phyloP scores from a whole-genome alignment of 1,140 invertebrate genomes.

The Polyergus mexicanus region DNA sequence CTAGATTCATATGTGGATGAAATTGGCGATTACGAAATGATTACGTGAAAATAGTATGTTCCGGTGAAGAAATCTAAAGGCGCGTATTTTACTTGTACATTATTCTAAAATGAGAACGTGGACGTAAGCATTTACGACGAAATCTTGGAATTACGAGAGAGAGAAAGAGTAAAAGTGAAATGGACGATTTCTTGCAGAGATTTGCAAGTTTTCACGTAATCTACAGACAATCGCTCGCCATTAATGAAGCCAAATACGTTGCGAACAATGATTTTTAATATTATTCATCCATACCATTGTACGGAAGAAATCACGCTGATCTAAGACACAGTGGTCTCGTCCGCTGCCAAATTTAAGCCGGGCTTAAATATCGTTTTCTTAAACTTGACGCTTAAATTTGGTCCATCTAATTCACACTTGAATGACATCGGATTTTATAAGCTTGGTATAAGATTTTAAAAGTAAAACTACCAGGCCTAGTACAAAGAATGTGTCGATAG shows the following conservation, averaged over 20 bases:
- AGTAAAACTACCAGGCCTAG: conserved; percentile 71
- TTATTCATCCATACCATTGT: conserved; percentile 52
- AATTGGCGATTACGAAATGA: conserved; percentile 55
- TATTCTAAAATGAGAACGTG: conserved; percentile 66
- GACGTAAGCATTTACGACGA: conserved; percentile 59
- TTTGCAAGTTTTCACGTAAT: conserved; percentile 69
- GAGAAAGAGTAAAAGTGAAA: conserved; percentile 69
- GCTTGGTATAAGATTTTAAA: conserved; percentile 69
- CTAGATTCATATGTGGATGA: conserved; percentile 57
- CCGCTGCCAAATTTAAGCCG: conserved; percentile 64
- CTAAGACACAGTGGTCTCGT: conserved; percentile 56
- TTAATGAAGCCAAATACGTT: conserved; percentile 67
- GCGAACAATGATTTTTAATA: conserved; percentile 60
- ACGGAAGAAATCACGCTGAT: conserved; percentile 62
- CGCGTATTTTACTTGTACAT: conserved; percentile 47
- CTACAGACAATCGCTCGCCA: conserved; percentile 70
- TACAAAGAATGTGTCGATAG: conserved; percentile 60
- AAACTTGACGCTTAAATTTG: conserved; percentile 70
- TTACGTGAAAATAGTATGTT: conserved; percentile 57
- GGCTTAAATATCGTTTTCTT: conserved; percentile 66
- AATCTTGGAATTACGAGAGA: conserved; percentile 70
- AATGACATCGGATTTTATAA: conserved; percentile 71
- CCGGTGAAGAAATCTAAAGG: conserved; percentile 51
- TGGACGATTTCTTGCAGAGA: conserved; percentile 59
- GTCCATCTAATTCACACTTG: conserved; percentile 70